These are phyloP conservation scores for Cydia splendana DNA, from an alignment of 1,140 invertebrate species.

Conservation along the genomic window DNA sequence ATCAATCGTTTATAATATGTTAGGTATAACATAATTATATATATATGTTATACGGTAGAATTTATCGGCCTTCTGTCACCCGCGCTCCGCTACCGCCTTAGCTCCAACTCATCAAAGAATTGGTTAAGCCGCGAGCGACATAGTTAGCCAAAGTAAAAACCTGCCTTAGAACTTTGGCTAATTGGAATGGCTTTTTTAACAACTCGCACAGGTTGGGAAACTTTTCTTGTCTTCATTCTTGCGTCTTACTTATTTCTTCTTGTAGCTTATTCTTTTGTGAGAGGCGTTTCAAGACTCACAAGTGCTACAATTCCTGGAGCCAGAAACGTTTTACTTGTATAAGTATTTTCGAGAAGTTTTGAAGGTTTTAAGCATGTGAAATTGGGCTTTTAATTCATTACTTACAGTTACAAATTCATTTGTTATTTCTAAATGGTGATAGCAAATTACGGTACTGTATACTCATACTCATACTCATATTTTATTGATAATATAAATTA, in stretches of 20 bases:
- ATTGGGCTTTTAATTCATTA: too few relatives aligned
- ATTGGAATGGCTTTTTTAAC: conserved; percentile 18
- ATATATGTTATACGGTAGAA: too few relatives aligned
- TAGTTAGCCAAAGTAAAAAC: conserved; percentile 19
- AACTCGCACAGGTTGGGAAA: conserved; percentile 10
- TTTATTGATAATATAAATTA: too few relatives aligned
- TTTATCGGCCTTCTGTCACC: background rate
- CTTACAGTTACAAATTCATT: background rate
- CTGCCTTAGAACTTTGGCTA: conserved; percentile 11
- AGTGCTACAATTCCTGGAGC: too few relatives aligned
- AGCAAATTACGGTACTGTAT: too few relatives aligned
- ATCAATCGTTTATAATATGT: too few relatives aligned
- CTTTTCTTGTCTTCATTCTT: conserved; percentile 10
- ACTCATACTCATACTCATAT: too few relatives aligned
- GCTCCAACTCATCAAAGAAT: conserved; percentile 3
- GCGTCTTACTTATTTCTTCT: background rate
- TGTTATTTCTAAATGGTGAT: background rate
- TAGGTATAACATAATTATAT: too few relatives aligned
- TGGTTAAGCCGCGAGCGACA: conserved; percentile 13
- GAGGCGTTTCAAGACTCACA: background rate
- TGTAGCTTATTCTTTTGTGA: conserved; percentile 1
- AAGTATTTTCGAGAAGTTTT: too few relatives aligned
- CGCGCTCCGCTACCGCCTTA: background rate
- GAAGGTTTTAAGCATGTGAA: too few relatives aligned
- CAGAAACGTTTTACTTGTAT: too few relatives aligned